Conservation (phyloP, 2,797 vertebrate species). For the Sebastolobus alascanus region DNA sequence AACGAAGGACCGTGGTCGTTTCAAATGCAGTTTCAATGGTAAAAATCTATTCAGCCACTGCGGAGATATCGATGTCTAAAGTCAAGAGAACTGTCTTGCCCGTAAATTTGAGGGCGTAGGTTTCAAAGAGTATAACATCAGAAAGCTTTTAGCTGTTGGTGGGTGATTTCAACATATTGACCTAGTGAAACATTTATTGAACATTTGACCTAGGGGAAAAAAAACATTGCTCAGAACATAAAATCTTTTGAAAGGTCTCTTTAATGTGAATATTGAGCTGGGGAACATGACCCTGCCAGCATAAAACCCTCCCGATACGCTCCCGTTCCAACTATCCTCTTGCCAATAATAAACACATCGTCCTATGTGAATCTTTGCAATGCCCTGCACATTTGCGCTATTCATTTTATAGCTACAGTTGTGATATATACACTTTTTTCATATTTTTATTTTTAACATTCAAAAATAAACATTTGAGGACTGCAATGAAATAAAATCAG, state of each 20-base stretch:
- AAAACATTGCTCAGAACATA: too few species aligned
- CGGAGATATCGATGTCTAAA: neutral
- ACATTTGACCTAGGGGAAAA: too few species aligned
- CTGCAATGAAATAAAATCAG: neutral
- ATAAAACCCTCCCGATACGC: too few species aligned
- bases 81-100: neutral
- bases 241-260: too few species aligned
- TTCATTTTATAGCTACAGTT: neutral
- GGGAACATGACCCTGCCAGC: too few species aligned
- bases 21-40: neutral
- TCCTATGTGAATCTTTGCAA: neutral
- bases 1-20: neutral
- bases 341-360: neutral
- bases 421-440: too few species aligned
- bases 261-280: too few species aligned
- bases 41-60: neutral
- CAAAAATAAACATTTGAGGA: neutral
- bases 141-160: neutral
- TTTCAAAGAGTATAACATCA: neutral
- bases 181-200: neutral
- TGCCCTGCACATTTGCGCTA: neutral
- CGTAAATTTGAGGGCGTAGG: neutral
- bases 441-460: too few species aligned
- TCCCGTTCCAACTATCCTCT: too few species aligned
- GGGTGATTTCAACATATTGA: neutral